Percentiles rank a stretch among this genome's conserved stretches.
These are phyloP conservation scores for Musca vetustissima DNA, from an alignment of 1,140 invertebrate species.

Conservation along the genomic window DNA sequence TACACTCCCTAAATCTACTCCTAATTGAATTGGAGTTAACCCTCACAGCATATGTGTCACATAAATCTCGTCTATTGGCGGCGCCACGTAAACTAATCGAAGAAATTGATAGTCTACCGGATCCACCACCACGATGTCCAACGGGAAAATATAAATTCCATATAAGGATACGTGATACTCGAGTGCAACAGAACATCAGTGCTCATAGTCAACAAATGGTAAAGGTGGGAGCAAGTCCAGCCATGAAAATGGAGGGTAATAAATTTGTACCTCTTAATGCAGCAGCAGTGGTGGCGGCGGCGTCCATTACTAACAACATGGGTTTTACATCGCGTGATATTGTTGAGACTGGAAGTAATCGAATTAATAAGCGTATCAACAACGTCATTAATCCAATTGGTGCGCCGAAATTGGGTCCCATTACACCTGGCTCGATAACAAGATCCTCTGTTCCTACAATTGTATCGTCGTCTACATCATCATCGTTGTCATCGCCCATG, in stretches of 20 bases:
- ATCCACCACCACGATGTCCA: constrained; percentile 68
- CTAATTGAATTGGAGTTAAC: constrained; percentile 71
- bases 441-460: not conserved
- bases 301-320: not conserved
- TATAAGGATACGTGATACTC: constrained; percentile 45
- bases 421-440: not conserved
- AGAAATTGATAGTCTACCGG: constrained; percentile 67
- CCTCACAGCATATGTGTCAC: constrained; percentile 80
- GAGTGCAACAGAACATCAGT: constrained; percentile 46
- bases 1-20: constrained; percentile 71
- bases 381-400: constrained; percentile 47
- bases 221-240: constrained; percentile 51
- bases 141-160: constrained; percentile 59
- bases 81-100: constrained; percentile 75
- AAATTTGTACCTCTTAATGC: constrained; percentile 45
- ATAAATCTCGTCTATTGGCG: constrained; percentile 73
- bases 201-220: constrained; percentile 35
- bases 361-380: constrained; percentile 42
- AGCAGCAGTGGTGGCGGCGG: constrained; percentile 1
- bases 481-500: not conserved
- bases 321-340: not conserved
- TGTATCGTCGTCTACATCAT: constrained; percentile 1
- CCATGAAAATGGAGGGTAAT: constrained; percentile 49
- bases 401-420: constrained; percentile 23
- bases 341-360: constrained; percentile 33